These are phyloP conservation scores for Entosphenus tridentatus DNA, from an alignment of 2,113 vertebrate species.

Conservation along the genomic window DNA sequence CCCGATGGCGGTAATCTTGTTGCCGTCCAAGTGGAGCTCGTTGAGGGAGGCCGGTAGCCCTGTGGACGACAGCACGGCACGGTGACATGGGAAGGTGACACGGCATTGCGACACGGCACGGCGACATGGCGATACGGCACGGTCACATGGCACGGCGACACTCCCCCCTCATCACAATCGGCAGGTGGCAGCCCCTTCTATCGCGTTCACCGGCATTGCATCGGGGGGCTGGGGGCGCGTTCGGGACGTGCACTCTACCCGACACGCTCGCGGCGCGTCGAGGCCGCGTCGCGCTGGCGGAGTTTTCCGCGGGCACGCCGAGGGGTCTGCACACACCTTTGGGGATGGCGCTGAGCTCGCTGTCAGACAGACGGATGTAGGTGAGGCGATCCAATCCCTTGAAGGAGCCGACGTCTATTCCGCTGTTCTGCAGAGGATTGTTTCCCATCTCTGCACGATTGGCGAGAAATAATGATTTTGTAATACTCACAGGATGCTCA, in stretches of 20 bases:
- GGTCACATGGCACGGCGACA: neutral
- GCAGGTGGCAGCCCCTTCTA: no score
- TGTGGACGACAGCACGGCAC: neutral
- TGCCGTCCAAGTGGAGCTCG: slow-evolving; percentile 4
- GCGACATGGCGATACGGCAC: neutral
- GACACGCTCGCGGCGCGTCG: neutral
- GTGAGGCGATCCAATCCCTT: neutral
- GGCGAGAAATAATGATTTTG: no score
- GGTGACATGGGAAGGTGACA: neutral
- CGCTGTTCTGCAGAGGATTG: slow-evolving; percentile 1
- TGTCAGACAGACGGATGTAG: slow-evolving; percentile 1
- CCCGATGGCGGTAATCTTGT: neutral
- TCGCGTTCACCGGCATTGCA: neutral
- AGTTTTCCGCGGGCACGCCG: neutral
- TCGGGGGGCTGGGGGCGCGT: neutral
- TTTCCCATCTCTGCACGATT: neutral
- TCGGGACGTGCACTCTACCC: neutral
- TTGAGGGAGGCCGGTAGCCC: neutral
- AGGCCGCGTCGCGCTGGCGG: neutral
- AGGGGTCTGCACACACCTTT: neutral
- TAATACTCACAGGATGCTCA: no score
- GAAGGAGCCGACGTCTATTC: slow-evolving; percentile 1
- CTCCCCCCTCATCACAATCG: no score
- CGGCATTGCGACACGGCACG: neutral
- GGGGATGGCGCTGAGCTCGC: neutral